Conservation (phyloP, 2,888 invertebrate species). For the Oscheius sp. region DNA sequence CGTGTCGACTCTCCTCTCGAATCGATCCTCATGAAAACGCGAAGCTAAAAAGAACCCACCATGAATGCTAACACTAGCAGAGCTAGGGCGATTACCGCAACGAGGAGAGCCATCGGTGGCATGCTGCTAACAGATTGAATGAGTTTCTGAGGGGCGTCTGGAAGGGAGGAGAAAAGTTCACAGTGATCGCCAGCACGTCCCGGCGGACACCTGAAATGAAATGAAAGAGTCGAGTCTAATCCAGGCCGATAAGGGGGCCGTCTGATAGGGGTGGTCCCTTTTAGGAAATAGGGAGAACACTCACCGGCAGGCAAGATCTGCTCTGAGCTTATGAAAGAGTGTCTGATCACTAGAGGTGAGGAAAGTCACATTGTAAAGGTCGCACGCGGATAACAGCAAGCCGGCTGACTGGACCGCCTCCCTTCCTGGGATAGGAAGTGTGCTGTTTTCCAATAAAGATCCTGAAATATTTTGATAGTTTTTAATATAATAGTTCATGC, state of each 20-base stretch:
- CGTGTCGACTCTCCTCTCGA: no score
- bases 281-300: not conserved
- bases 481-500: no score
- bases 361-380: conserved; percentile 49
- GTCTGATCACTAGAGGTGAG: conserved; percentile 41
- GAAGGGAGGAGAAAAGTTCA: conserved; percentile 30
- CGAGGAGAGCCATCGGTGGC: conserved; percentile 29
- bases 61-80: conserved; percentile 15
- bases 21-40: no score
- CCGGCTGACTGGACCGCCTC: conserved; percentile 26
- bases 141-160: conserved; percentile 31
- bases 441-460: conserved; percentile 23
- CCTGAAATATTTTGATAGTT: conserved; percentile 12
- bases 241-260: no score
- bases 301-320: conserved; percentile 44
- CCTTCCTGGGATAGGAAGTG: conserved; percentile 16
- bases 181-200: conserved; percentile 38
- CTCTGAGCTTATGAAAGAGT: conserved; percentile 37
- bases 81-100: conserved; percentile 30
- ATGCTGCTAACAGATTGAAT: conserved; percentile 15
- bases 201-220: conserved; percentile 43
- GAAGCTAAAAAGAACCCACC: conserved; percentile 14
- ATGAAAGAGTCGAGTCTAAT: no score
- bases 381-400: conserved; percentile 31
- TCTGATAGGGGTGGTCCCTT: no score